Conservation (phyloP, 2,113 vertebrate genomes). For the Ornithorhynchus anatinus region DNA sequence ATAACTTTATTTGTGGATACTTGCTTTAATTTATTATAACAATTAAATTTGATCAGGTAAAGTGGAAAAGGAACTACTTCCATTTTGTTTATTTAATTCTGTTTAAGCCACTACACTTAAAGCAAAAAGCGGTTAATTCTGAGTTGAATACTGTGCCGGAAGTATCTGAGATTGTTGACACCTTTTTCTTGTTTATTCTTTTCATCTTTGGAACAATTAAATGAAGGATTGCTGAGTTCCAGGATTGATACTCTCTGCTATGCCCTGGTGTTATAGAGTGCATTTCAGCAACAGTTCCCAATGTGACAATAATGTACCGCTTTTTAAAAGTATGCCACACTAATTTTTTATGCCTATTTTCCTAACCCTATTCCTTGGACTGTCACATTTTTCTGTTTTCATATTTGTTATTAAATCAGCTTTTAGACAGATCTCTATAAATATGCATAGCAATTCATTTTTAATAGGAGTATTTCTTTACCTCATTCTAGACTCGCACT, state of each 20-base stretch:
- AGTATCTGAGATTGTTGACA: conserved; percentile 68
- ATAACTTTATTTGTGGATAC: no score
- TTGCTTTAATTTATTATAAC: conserved; percentile 30
- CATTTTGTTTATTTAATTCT: conserved; percentile 65
- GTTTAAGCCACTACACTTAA: conserved; percentile 59
- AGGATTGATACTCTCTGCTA: conserved; percentile 66
- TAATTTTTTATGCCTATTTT: conserved; percentile 39
- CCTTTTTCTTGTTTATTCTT: conserved; percentile 60
- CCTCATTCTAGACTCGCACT: no score
- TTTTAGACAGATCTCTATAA: conserved; percentile 5
- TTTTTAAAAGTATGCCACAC: conserved; percentile 49
- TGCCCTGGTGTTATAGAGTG: conserved; percentile 50
- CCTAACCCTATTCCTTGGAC: conserved; percentile 14
- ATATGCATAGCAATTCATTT: background rate
- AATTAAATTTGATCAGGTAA: conserved; percentile 64
- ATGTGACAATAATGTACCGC: conserved; percentile 46
- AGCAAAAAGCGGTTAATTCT: conserved; percentile 69
- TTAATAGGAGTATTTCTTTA: background rate
- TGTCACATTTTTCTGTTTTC: no score
- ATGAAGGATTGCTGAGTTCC: conserved; percentile 65
- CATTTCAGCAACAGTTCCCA: conserved; percentile 61
- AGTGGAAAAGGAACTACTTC: conserved; percentile 56
- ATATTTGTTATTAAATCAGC: conserved; percentile 16
- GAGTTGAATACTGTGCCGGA: conserved; percentile 67
- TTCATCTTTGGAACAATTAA: conserved; percentile 70